These are phyloP conservation scores for Eptesicus fuscus DNA, from an alignment of 2,113 vertebrate species.

Conservation along the genomic window DNA sequence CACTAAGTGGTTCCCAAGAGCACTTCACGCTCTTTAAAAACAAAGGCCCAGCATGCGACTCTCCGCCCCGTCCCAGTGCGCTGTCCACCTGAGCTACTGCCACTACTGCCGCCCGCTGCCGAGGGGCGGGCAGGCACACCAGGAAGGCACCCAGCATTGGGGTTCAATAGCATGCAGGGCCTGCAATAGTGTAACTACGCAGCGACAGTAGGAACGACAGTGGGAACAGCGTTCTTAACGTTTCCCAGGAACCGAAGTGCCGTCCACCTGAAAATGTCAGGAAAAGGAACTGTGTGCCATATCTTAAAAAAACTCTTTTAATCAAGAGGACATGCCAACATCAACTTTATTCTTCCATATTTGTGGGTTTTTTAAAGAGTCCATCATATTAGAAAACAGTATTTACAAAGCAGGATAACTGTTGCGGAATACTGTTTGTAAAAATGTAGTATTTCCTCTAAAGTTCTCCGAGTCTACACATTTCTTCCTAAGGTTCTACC, in stretches of 20 bases:
- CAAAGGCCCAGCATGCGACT: neutral
- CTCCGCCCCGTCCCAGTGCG: neutral
- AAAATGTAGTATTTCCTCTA: neutral
- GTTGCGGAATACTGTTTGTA: neutral
- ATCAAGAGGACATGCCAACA: neutral
- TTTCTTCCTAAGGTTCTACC: neutral
- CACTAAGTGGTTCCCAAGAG: neutral
- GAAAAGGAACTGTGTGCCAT: neutral
- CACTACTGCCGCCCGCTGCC: neutral
- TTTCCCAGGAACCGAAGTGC: neutral
- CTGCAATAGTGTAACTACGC: neutral
- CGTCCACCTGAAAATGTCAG: neutral
- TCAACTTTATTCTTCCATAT: neutral
- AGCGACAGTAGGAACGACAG: neutral
- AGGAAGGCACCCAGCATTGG: neutral
- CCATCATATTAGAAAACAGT: neutral
- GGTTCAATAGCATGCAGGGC: too few species aligned
- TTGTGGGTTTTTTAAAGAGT: neutral
- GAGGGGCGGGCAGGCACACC: accelerated
- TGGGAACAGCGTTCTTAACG: neutral
- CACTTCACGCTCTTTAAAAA: neutral
- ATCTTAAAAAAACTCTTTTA: neutral
- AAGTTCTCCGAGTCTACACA: neutral
- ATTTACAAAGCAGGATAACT: neutral
- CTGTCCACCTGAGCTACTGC: neutral